Evolutionary conservation across 2,113 vertebrate species (phyloP).

Genomic region (Lophura nycthemera): DNA sequence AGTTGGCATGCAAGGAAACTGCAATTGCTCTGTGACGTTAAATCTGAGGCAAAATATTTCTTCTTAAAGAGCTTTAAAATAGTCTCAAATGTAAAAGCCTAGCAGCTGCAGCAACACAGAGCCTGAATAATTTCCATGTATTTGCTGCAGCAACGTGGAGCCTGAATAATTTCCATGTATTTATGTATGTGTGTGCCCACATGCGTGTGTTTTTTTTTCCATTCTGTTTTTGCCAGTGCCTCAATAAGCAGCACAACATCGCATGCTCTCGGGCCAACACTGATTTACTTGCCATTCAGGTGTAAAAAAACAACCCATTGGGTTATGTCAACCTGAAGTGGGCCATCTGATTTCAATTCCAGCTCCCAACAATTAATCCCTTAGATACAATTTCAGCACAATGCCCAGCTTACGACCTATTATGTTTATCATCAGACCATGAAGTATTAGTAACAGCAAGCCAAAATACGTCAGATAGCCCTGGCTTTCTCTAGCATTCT

Average conservation of each 20-base stretch:
- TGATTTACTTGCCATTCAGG: constrained; percentile 28
- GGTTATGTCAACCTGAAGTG: not conserved
- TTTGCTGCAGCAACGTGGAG: not conserved
- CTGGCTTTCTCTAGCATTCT: constrained; percentile 19
- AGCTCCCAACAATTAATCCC: constrained; percentile 43
- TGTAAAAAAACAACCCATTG: not conserved
- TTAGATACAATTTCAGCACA: not conserved
- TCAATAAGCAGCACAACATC: not conserved
- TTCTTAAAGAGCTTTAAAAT: constrained; percentile 51
- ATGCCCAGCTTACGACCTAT: not conserved
- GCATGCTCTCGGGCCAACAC: not conserved
- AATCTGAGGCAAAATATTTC: constrained; percentile 24
- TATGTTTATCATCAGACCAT: constrained; percentile 63
- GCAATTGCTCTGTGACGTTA: not conserved
- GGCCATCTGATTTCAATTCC: constrained; percentile 44
- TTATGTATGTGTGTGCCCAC: not conserved
- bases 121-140: constrained; percentile 41
- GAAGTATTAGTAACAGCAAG: constrained; percentile 42
- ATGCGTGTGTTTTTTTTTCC: not conserved
- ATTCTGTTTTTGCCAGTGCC: fast-evolving
- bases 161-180: constrained; percentile 20
- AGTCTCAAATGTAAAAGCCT: constrained; percentile 46
- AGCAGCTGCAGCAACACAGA: constrained; percentile 62
- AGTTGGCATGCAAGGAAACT: not conserved
- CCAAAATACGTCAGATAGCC: constrained; percentile 52